A percentile compares a stretch with the other conserved stretches of the same genome.
These are phyloP conservation scores for Anguilla pacifica DNA, from an alignment of 2,797 vertebrate genomes.

Conservation along the genomic window DNA sequence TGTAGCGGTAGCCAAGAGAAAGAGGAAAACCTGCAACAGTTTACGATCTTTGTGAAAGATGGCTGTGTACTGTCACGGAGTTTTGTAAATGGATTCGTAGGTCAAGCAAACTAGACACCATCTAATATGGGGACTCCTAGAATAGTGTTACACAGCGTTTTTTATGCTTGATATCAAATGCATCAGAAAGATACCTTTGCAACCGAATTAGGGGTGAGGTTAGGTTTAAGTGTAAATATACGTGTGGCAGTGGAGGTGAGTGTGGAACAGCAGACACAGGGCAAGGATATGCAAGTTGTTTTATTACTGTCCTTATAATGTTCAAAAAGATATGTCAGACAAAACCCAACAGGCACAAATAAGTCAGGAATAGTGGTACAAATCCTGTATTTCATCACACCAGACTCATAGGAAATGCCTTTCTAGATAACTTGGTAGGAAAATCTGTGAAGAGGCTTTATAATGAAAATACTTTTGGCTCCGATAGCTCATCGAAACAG, in stretches of 20 bases:
- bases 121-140: background rate
- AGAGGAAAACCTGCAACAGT: too few relatives aligned
- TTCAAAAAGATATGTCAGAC: constrained; percentile 12
- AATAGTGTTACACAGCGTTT: background rate
- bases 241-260: background rate
- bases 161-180: background rate
- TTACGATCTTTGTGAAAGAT: too few relatives aligned
- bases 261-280: constrained; percentile 3
- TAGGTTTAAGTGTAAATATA: background rate
- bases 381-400: constrained; percentile 1
- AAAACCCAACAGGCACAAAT: constrained; percentile 9
- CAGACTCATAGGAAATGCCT: constrained; percentile 9
- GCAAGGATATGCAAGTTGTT: constrained; percentile 14
- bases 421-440: background rate
- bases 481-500: background rate
- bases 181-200: background rate
- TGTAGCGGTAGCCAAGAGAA: too few relatives aligned
- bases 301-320: constrained; percentile 14
- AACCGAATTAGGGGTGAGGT: background rate
- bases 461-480: background rate
- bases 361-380: background rate
- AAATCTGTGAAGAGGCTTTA: background rate
- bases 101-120: background rate
- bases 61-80: background rate
- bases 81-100: background rate